Percentiles rank a stretch among this genome's conserved stretches.
Evolutionary conservation across 2,797 vertebrate species (phyloP).

Genomic region (Synanceia verrucosa): DNA sequence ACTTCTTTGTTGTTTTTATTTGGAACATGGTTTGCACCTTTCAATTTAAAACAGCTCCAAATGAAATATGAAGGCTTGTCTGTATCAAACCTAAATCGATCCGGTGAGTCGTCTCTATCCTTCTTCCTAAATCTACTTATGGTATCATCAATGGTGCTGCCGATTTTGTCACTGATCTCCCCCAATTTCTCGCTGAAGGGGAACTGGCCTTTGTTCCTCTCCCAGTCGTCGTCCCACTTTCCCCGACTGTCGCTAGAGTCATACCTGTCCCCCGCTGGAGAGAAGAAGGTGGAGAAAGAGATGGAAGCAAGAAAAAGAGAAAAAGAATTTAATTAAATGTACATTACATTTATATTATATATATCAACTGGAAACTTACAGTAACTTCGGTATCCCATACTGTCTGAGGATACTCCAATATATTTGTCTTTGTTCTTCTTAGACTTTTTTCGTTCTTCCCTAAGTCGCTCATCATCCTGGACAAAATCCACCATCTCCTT

Average conservation of each 20-base stretch:
- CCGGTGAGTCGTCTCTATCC: constrained; percentile 95
- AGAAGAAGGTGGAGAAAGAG: not conserved
- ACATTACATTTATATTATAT: too few relatives aligned
- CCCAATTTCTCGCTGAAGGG: constrained; percentile 97
- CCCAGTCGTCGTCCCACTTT: constrained; percentile 98
- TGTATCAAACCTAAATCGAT: constrained; percentile 89
- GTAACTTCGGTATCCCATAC: constrained; percentile 88
- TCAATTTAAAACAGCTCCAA: not conserved
- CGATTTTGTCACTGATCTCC: constrained; percentile 97
- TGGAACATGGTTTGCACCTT: not conserved
- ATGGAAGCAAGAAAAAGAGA: not conserved
- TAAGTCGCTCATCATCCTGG: constrained; percentile 94
- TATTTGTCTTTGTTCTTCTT: constrained; percentile 99
- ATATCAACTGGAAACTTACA: constrained; percentile 83
- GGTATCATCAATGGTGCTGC: constrained; percentile 96
- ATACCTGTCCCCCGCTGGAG: constrained; percentile 86
- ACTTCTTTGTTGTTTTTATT: not conserved
- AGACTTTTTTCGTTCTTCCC: constrained; percentile 97
- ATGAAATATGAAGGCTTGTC: not conserved
- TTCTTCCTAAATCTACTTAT: constrained; percentile 97
- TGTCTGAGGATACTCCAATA: constrained; percentile 94
- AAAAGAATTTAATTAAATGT: not conserved
- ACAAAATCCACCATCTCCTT: constrained; percentile 96
- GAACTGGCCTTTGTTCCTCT: constrained; percentile 90
- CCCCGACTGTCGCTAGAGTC: constrained; percentile 87